Evolutionary conservation across 2,888 invertebrate genomes (phyloP), one percentile per base, ranked within the genome.

Genomic region (Abscondita cerata): DNA sequence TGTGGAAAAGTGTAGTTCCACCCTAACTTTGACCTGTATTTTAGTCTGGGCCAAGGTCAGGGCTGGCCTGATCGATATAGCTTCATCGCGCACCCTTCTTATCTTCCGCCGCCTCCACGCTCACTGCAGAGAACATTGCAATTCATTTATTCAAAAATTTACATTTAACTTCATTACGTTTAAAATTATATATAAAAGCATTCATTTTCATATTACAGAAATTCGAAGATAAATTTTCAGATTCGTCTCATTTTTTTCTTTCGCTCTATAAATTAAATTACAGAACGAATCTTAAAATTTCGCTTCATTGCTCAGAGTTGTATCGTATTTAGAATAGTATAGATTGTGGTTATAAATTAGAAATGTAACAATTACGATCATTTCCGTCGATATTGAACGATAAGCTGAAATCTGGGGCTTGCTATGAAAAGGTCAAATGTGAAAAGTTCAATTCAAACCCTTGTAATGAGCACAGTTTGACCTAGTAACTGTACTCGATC

Each of bases 31-130:
- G 72, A 75, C 76, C 76, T 69, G 75, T 68, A 71, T 69, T 70
- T 66, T 68, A 70, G 71, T 78, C 74, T 77, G 73, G 77, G 78
- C 76, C 78, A 77, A 78, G 78, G 78, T 77, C 77, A 77, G 77
- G 78, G 77, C 75, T 76, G 75, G 76, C 72, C 77, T 74, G 73
- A 73, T 76, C 77, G 76, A 76, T 77, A 74, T 72, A 77, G 77
- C 76, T 47, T 31, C 38, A 20, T 70, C 72, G 73, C 73, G 72
- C 72, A 68, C 66, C 62, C 67, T 54, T 61, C 25, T 11, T 16
- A 19, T 46, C 33, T 56, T 20, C 63, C 57, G 41, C 59, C 57
- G 52, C 62, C 66, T 65, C 64, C 57, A 59, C 62, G 62, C 2
- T 25, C 2, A 25, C 25, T 64, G 65, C 67, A 67, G 52, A 67